Evolutionary conservation across 2,888 invertebrate species (phyloP).

Genomic region (Epiperipatus broadwayi): DNA sequence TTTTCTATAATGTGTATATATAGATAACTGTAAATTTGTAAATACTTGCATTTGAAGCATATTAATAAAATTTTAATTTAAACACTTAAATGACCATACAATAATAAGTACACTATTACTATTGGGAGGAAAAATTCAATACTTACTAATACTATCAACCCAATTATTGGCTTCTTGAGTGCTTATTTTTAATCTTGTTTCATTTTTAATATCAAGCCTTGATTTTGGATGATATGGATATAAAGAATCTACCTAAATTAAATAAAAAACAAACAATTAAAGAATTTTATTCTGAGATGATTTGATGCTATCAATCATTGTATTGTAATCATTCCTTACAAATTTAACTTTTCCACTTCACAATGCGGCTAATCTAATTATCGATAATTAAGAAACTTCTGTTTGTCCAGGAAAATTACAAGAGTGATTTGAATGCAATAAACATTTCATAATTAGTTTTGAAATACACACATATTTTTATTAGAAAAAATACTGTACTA

Average conservation of each 20-base stretch:
- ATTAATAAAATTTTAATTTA: no score
- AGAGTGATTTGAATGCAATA: not conserved
- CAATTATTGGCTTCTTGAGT: slow-evolving; percentile 60
- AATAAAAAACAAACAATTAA: slow-evolving; percentile 10
- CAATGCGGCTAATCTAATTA: not conserved
- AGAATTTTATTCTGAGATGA: no score
- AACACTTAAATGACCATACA: no score
- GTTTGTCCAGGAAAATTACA: not conserved
- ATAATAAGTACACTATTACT: no score
- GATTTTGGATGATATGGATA: slow-evolving; percentile 61
- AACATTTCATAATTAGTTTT: no score
- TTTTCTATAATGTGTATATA: no score
- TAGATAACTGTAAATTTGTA: no score
- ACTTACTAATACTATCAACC: slow-evolving; percentile 42
- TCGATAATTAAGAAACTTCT: not conserved
- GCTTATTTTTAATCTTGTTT: slow-evolving; percentile 58
- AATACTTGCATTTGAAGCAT: no score
- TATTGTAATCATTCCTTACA: not conserved
- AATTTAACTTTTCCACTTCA: not conserved
- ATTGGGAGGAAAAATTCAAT: no score
- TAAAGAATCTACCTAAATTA: slow-evolving; percentile 52
- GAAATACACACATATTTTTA: no score
- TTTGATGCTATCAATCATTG: no score
- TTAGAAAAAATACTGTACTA: no score
- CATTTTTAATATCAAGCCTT: slow-evolving; percentile 28